Percentiles rank a stretch among this genome's conserved stretches.
These are phyloP conservation scores for Lepisosteus oculatus DNA, from an alignment of 2,113 vertebrate genomes.

Conservation along the genomic window DNA sequence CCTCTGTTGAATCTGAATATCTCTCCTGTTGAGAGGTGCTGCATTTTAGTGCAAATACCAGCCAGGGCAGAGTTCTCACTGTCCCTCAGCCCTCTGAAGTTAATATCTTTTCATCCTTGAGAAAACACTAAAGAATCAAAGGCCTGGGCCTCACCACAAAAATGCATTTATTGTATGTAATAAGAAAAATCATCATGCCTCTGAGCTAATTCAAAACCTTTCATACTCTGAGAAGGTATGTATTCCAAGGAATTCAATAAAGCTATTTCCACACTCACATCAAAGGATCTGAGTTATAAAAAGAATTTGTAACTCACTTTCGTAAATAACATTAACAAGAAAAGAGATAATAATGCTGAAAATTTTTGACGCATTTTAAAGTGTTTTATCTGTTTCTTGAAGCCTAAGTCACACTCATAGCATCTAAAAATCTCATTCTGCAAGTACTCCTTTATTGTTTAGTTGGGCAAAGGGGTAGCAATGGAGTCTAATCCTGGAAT, in stretches of 20 bases:
- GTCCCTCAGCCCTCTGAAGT: neutral
- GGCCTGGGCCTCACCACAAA: neutral
- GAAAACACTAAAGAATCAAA: neutral
- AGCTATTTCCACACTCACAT: constrained; percentile 62
- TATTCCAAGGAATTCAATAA: constrained; percentile 61
- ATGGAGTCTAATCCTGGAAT: no score
- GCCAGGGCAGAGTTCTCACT: neutral
- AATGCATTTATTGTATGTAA: constrained; percentile 25
- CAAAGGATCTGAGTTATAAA: constrained; percentile 42
- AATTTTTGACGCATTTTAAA: no score
- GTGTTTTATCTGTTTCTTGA: neutral
- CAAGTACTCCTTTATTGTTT: no score
- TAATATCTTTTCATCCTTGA: neutral
- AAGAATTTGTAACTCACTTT: constrained; percentile 5
- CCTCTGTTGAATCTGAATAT: no score
- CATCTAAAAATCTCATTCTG: neutral
- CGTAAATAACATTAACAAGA: neutral
- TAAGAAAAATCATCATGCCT: constrained; percentile 51
- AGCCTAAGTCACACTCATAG: constrained; percentile 9
- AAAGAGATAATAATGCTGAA: no score
- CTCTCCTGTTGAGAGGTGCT: neutral
- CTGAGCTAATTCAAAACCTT: constrained; percentile 46
- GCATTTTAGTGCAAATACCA: neutral
- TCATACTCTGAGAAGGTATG: constrained; percentile 38
- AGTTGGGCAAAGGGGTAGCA: no score